phyloP scores from a whole-genome alignment of 2,888 invertebrate species.

The Dione vanillae region DNA sequence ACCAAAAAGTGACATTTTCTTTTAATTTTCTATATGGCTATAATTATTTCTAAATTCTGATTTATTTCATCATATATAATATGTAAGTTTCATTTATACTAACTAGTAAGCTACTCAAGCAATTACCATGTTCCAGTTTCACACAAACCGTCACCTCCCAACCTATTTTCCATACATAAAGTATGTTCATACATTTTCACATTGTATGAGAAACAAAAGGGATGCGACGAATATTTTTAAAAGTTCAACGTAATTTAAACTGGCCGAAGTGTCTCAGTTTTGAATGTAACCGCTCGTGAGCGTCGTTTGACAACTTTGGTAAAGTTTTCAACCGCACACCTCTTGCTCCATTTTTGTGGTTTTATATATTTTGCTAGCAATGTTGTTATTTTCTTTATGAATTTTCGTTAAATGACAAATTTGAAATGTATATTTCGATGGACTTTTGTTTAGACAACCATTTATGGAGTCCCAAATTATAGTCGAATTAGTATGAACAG shows the following conservation, averaged over 20 bases:
- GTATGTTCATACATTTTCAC: neutral
- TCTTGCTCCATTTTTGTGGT: constrained; percentile 36
- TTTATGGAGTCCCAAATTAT: neutral
- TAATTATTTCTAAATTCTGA: too few species aligned
- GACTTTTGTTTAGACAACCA: neutral
- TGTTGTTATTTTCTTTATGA: constrained; percentile 4
- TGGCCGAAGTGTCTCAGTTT: constrained; percentile 32
- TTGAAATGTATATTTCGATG: constrained; percentile 3
- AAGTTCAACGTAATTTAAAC: constrained; percentile 33
- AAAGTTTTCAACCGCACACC: constrained; percentile 33
- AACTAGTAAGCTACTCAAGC: neutral
- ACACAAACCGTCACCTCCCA: neutral
- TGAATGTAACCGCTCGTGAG: constrained; percentile 37
- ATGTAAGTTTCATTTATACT: too few species aligned
- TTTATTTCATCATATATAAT: too few species aligned
- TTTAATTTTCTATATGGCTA: too few species aligned
- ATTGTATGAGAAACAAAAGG: constrained; percentile 20
- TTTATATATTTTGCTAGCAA: constrained; percentile 32
- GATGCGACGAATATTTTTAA: constrained; percentile 22
- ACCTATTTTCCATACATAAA: neutral
- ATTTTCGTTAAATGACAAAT: constrained; percentile 14
- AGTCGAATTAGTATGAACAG: too few species aligned
- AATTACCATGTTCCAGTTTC: neutral
- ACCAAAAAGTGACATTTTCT: too few species aligned
- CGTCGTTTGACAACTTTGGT: constrained; percentile 35